These are phyloP conservation scores for Peromyscus californicus DNA, from an alignment of 2,113 vertebrate genomes.

Conservation along the genomic window DNA sequence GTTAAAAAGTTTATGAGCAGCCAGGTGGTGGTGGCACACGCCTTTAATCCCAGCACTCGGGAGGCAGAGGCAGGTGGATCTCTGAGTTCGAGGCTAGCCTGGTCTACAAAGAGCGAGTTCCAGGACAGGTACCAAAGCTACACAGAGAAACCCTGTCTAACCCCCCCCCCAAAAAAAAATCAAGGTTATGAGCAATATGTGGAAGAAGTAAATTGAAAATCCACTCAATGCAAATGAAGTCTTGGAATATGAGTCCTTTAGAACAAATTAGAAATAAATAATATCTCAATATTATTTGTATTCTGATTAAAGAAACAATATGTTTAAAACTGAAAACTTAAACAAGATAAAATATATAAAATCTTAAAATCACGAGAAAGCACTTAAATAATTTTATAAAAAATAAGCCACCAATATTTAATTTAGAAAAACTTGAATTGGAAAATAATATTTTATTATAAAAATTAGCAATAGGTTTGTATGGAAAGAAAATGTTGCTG, in stretches of 20 bases:
- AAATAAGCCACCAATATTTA: not conserved
- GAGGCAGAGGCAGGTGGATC: too few relatives aligned
- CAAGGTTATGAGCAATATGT: too few relatives aligned
- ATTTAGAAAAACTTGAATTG: not conserved
- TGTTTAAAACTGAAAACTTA: not conserved
- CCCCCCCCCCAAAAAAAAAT: too few relatives aligned
- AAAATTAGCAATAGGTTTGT: not conserved
- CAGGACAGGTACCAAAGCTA: too few relatives aligned
- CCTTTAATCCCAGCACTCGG: too few relatives aligned
- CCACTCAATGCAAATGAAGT: rapidly evolving
- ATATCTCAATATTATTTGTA: not conserved
- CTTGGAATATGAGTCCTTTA: too few relatives aligned
- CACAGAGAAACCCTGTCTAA: too few relatives aligned
- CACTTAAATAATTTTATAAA: not conserved
- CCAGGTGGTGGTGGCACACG: too few relatives aligned
- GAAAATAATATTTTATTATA: not conserved
- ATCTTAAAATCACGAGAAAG: not conserved
- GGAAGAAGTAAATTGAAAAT: not conserved
- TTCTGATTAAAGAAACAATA: not conserved
- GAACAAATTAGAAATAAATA: not conserved
- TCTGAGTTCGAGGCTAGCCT: too few relatives aligned
- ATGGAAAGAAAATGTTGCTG: not conserved
- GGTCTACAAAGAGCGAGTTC: too few relatives aligned
- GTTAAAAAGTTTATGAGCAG: too few relatives aligned
- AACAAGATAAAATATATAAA: not conserved